Percentiles rank a stretch among this genome's conserved stretches.
Evolutionary conservation across 2,888 invertebrate species (phyloP).

Genomic region (Camptogramma bilineatum): DNA sequence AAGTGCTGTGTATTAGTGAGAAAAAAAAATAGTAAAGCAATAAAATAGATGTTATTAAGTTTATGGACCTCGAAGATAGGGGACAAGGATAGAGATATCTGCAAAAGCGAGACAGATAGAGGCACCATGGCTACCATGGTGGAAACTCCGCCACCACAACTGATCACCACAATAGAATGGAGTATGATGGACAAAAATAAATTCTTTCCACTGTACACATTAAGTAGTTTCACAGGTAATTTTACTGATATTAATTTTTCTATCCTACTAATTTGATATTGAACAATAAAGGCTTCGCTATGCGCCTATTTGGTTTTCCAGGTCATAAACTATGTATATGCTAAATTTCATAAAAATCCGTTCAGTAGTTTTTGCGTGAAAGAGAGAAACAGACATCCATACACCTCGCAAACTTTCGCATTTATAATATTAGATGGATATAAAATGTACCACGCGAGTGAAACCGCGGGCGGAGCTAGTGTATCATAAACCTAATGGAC

Average conservation of each 20-base stretch:
- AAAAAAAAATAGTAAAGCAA: slow-evolving; percentile 29
- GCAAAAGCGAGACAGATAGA: slow-evolving; percentile 38
- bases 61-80: slow-evolving; percentile 49
- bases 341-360: too few relatives aligned
- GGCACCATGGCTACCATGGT: slow-evolving; percentile 77
- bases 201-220: slow-evolving; percentile 96
- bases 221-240: slow-evolving; percentile 92
- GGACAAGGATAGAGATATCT: slow-evolving; percentile 44
- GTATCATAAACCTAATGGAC: too few relatives aligned
- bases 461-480: too few relatives aligned
- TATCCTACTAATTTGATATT: neutral
- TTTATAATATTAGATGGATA: too few relatives aligned
- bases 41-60: slow-evolving; percentile 63
- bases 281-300: too few relatives aligned
- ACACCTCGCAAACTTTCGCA: too few relatives aligned
- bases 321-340: too few relatives aligned
- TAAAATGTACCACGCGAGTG: too few relatives aligned
- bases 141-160: slow-evolving; percentile 84
- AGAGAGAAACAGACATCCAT: too few relatives aligned
- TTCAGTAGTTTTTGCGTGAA: too few relatives aligned
- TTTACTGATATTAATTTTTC: neutral
- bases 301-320: too few relatives aligned
- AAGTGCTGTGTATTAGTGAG: slow-evolving; percentile 34
- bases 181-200: slow-evolving; percentile 99
- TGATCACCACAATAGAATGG: slow-evolving; percentile 96